A percentile compares a stretch with the other conserved stretches of the same genome.
phyloP scores from a whole-genome alignment of 2,113 vertebrate species.

The Sander lucioperca region DNA sequence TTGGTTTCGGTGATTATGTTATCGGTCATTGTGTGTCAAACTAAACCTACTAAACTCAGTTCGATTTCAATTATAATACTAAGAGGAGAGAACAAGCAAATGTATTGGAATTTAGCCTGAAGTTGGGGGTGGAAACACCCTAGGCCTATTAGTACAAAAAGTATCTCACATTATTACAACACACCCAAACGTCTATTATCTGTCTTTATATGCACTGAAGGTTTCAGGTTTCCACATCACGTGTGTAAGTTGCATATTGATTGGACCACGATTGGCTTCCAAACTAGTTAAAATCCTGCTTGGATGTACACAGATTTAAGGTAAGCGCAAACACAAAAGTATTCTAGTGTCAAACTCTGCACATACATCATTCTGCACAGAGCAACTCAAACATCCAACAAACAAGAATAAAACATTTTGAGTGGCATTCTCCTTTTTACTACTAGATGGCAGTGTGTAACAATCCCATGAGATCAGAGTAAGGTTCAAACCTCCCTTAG shows the following conservation, averaged over 20 bases:
- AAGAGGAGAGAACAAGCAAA: not conserved
- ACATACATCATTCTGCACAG: not conserved
- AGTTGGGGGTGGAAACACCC: not conserved
- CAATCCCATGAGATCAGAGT: slow-evolving; percentile 52
- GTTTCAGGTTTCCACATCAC: not conserved
- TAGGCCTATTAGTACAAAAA: not conserved
- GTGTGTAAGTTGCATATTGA: not conserved
- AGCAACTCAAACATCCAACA: not conserved
- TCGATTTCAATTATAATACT: not conserved
- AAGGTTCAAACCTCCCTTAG: not conserved
- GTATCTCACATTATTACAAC: not conserved
- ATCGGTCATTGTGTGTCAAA: not conserved
- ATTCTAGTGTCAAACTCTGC: not conserved
- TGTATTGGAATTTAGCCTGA: not conserved
- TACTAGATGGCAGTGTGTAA: slow-evolving; percentile 80
- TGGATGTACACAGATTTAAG: not conserved
- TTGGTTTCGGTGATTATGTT: not conserved
- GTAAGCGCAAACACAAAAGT: not conserved
- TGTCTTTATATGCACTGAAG: not conserved
- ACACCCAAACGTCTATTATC: not conserved
- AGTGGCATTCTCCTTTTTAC: slow-evolving; percentile 27
- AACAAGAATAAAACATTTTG: not conserved
- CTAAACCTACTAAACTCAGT: not conserved
- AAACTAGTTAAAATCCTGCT: not conserved
- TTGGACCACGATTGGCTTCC: not conserved